Conservation (phyloP, 2,113 vertebrate genomes). For the Pseudolaguvia tuberculata region DNA sequence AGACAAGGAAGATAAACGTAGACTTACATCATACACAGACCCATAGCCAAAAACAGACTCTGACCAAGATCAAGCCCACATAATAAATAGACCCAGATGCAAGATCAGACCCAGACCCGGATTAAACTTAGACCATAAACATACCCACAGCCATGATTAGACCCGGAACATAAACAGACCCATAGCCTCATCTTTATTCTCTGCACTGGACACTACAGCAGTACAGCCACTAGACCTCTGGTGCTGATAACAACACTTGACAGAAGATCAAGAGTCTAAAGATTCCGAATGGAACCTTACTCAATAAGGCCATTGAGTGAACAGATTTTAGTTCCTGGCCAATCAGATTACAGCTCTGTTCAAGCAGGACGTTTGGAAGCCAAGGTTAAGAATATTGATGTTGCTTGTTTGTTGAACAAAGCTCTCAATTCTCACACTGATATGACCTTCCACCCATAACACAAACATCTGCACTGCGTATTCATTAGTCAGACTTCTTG, state of each 20-base stretch:
- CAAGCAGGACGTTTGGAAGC: background rate
- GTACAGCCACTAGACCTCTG: background rate
- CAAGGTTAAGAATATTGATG: background rate
- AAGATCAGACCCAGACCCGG: no score
- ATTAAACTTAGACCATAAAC: no score
- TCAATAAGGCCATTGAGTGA: background rate
- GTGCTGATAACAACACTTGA: no score
- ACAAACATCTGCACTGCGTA: slow-evolving; percentile 27
- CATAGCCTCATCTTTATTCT: background rate
- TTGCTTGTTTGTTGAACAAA: background rate
- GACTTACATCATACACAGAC: no score
- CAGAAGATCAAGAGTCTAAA: background rate
- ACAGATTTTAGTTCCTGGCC: background rate
- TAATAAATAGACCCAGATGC: no score
- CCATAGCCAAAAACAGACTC: no score
- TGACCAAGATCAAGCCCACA: no score
- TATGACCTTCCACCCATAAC: slow-evolving; percentile 19
- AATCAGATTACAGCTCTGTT: background rate
- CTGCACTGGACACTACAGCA: background rate
- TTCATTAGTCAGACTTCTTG: slow-evolving; percentile 44
- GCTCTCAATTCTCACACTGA: slow-evolving; percentile 21
- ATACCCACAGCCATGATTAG: no score
- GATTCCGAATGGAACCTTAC: background rate
- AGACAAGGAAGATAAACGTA: no score
- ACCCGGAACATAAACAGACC: no score